Evolutionary conservation across 2,888 invertebrate genomes (phyloP), one percentile per base, ranked within the genome.

Genomic region (Podotricha telesiphe): DNA sequence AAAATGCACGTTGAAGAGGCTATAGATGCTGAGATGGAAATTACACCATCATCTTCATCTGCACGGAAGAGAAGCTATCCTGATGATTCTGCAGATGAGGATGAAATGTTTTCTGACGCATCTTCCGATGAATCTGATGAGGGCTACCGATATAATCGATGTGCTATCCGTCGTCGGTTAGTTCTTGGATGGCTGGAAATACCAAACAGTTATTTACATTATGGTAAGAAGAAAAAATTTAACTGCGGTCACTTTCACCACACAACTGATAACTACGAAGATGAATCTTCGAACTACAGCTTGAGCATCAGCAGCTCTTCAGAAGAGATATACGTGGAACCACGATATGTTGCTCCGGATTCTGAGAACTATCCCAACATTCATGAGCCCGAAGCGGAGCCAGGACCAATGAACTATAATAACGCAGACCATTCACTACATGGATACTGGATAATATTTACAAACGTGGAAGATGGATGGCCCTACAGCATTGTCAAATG

Each of bases 401-500:
- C 48, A 19, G 34, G 19, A 0, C 62, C 62, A 7, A 59, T 59
- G 42, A 42, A 42, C 4, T 59, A 45, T 11, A 59, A 59, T 15
- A 59, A 59, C n/a, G 59, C 42, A 5, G 59, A 22, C 4, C 42
- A 59, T 19, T 4, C 42, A 10, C 40, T 61, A 1, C 17, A 28
- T 34, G 66, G 66, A 2, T 40, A 47, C 19, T 66, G 66, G 66
- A 55, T 66, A 8, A 34, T 50, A 15, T 50, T 66, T 48, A 48
- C 66, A 0, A 58, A 47, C 17, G 22, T 42, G 6, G 7, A 1
- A 3, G 58, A 50, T 3, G 66, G 66, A 6, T 66, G 66, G 66
- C 48, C 17, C 22, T 58, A 58, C 40, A n/a, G n/a, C 6, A 37
- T 37, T 13, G 50, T 50, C n/a, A 66, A 66, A 58, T 17, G 19